These are phyloP conservation scores for Triplophysa siluroides DNA, from an alignment of 2,113 vertebrate genomes.

Conservation along the genomic window DNA sequence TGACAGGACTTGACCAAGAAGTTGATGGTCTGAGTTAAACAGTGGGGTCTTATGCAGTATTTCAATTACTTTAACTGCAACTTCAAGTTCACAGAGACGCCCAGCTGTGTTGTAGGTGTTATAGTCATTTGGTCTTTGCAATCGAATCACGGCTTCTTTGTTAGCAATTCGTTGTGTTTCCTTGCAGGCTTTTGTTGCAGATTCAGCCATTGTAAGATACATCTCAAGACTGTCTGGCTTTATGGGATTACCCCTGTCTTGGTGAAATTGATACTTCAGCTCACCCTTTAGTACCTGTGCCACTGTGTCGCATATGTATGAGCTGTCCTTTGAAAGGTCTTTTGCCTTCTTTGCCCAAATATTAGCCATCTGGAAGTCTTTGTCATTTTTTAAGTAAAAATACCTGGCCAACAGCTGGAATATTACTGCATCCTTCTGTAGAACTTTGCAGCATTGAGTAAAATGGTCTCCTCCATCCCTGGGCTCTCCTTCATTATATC, in stretches of 20 bases:
- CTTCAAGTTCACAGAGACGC: constrained; percentile 79
- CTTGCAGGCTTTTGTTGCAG: constrained; percentile 75
- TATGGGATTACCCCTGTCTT: constrained; percentile 52
- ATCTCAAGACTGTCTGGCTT: constrained; percentile 55
- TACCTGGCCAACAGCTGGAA: constrained; percentile 81
- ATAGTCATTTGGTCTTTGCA: constrained; percentile 61
- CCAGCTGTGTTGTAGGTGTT: constrained; percentile 76
- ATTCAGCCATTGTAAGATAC: constrained; percentile 68
- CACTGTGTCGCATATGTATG: constrained; percentile 79
- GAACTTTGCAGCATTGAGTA: constrained; percentile 66
- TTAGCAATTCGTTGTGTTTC: constrained; percentile 75
- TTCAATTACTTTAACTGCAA: constrained; percentile 70
- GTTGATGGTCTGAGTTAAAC: constrained; percentile 59
- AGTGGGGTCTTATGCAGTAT: constrained; percentile 67
- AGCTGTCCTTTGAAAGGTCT: constrained; percentile 68
- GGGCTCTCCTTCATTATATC: constrained; percentile 65
- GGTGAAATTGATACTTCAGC: constrained; percentile 66
- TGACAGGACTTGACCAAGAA: constrained; percentile 72
- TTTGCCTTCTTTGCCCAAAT: constrained; percentile 72
- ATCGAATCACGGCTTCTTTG: constrained; percentile 57
- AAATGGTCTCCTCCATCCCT: constrained; percentile 60
- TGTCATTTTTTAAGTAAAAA: constrained; percentile 74
- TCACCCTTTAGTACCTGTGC: constrained; percentile 82
- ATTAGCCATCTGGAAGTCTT: constrained; percentile 72
- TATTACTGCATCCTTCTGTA: constrained; percentile 74